Base-by-base conservation (phyloP, 2,888 invertebrate species). In the Rotaria sp. region DNA sequence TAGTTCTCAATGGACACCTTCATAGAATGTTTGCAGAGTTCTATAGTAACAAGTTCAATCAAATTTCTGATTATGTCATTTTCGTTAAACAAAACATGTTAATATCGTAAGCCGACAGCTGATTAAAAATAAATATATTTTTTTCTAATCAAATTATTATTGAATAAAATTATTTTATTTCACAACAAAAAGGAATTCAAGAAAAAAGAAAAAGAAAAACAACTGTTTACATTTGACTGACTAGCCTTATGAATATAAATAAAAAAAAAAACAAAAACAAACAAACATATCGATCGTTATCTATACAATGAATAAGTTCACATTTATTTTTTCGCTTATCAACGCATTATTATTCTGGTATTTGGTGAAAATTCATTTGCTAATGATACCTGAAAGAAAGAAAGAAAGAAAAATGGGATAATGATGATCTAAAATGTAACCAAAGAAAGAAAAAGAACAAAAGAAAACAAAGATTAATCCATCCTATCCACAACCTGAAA, bases 401-500 rank as follows among this genome's bases (percentile, higher is more conserved):
- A 35, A 18, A 30, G n/a, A 35, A 30, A 30, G 3, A 11, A 35
- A 5, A n/a, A 67, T 5, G 4, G 5, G 0, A 35, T 35, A 35
- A 67, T 30, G 5, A 35, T 67, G 15, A 67, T 67, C 0, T 35
- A 67, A 35, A 18, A 21, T 35, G 35, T 15, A 5, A 30, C 21
- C 13, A 15, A 15, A 67, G 2, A 35, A 11, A 2, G 35, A 15
- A 35, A 67, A 67, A 21, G 13, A 67, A 21, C 13, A 10, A 67
- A 30, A 10, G n/a, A 11, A 67, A 21, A 30, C 2, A 67, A 30
- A 10, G n/a, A 11, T 3, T 45, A 80, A 80, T 45, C 26, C 80
- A 80, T 80, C n/a, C 45, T 80, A 80, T 80, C n/a, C 80, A 80
- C 80, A 80, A 80, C 80, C 45, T 41, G 26, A 45, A 80, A 80